These are phyloP conservation scores for Drosophila grimshawi DNA, from an alignment of 1,140 invertebrate species.

Conservation along the genomic window DNA sequence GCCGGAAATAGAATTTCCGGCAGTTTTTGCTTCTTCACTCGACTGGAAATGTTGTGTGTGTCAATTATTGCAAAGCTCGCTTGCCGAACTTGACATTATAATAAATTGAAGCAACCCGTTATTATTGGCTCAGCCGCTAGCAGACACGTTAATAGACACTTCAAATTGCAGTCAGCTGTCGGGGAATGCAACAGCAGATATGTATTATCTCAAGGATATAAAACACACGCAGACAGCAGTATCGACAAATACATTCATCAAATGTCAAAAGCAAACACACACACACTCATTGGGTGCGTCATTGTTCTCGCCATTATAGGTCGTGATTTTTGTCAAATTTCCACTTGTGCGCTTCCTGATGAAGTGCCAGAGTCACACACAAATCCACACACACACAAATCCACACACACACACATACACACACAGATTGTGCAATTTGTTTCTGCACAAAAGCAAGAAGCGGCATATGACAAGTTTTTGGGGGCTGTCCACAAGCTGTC, in stretches of 20 bases:
- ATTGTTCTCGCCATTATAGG: slow-evolving; percentile 35
- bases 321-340: slow-evolving; percentile 71
- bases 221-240: not conserved
- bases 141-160: slow-evolving; percentile 59
- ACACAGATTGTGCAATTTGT: slow-evolving; percentile 35
- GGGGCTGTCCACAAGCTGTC: slow-evolving; percentile 75
- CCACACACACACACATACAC: slow-evolving; percentile 30
- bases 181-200: slow-evolving; percentile 42
- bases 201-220: slow-evolving; percentile 18
- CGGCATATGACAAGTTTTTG: slow-evolving; percentile 64
- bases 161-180: slow-evolving; percentile 52
- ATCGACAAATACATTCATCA: slow-evolving; percentile 62
- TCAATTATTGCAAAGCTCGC: slow-evolving; percentile 34
- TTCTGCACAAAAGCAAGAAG: slow-evolving; percentile 41
- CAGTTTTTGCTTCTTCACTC: not conserved
- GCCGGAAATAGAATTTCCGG: slow-evolving; percentile 62
- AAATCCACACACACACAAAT: slow-evolving; percentile 22
- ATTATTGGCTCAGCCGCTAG: slow-evolving; percentile 33
- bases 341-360: slow-evolving; percentile 59
- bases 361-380: slow-evolving; percentile 26
- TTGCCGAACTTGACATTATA: slow-evolving; percentile 26
- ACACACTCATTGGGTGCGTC: slow-evolving; percentile 8
- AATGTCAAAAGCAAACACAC: slow-evolving; percentile 37
- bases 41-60: slow-evolving; percentile 45
- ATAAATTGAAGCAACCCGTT: slow-evolving; percentile 30